Percentiles rank a stretch among this genome's conserved stretches.
These are phyloP conservation scores for Uromys caudimaculatus DNA, from an alignment of 2,797 vertebrate genomes.

Conservation along the genomic window DNA sequence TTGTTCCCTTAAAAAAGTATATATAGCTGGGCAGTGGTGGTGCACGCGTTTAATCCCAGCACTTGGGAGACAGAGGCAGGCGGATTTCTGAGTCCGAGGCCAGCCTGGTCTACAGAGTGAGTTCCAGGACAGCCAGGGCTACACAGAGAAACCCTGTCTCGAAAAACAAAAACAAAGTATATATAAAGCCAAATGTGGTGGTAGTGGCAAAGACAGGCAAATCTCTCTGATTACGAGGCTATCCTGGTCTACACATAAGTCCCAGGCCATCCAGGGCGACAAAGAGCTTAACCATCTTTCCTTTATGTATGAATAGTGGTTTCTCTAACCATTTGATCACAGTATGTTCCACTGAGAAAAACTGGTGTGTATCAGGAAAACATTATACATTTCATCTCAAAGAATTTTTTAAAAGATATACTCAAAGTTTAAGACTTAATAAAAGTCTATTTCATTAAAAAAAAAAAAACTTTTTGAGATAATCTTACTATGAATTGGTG, in stretches of 20 bases:
- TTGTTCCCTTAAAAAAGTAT: not conserved
- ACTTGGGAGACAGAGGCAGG: not conserved
- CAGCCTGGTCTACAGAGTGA: no score
- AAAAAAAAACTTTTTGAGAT: not conserved
- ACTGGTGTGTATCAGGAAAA: not conserved
- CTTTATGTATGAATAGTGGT: not conserved
- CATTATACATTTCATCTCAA: not conserved
- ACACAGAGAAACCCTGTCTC: no score
- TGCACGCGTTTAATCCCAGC: not conserved
- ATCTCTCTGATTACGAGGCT: no score
- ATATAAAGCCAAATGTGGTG: no score
- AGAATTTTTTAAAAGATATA: not conserved
- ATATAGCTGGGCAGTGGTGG: not conserved
- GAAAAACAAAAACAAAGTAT: no score
- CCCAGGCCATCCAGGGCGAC: not conserved
- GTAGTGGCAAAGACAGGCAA: not conserved
- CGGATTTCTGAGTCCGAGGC: no score
- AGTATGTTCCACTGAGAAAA: not conserved
- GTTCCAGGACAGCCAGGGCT: no score
- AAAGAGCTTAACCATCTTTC: not conserved
- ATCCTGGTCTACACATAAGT: not conserved
- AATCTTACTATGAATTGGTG: not conserved
- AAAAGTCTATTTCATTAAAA: not conserved
- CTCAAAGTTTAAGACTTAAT: not conserved
- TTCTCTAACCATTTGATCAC: not conserved